Evolutionary conservation across 2,797 vertebrate genomes (phyloP), one percentile per base, ranked within the genome.

Genomic region (Spheniscus humboldti): DNA sequence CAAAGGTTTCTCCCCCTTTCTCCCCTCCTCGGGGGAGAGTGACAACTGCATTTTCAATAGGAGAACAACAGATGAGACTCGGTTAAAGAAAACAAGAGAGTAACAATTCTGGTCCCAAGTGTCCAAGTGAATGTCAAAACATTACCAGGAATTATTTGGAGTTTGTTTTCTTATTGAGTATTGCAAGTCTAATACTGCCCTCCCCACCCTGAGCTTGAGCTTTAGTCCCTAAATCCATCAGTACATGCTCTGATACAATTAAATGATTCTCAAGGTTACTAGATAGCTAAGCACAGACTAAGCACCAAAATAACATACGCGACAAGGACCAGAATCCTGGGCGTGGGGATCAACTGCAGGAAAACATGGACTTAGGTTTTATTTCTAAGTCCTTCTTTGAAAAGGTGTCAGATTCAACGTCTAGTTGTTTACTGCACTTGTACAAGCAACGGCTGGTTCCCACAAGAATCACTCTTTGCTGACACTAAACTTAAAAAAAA

Each of bases 1-100:
- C 83, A 94, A 85, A 83, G 27, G 30, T 76, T 88, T 75, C 66
- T 71, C 87, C 68, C 82, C 50, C 25, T 76, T 91, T 92, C 80
- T 50, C 60, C 88, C 94, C 81, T 83, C 85, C 85, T 77, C 72
- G 7, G 62, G 83, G 85, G 92, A 94, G 63, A 82, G 84, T 67
- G 87, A 94, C 77, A 97, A 96, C 79, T 86, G 94, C 90, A 90
- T 88, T 94, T 95, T 86, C 93, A 97, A 95, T 39, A 91, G 95
- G 68, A 92, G 91, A 96, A 92, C 86, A 95, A 96, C 39, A 12
- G 80, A 79, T 86, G 79, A 96, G 75, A 77, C 82, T 93, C 78
- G 31, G 87, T 88, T 91, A 94, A 96, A 95, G 94, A 95, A 95
- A 97, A 94, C 88, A 95, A 93, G 64, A 95, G 24, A 78, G 67